These are phyloP conservation scores for Channa maculata DNA, from an alignment of 2,113 vertebrate genomes.

Conservation along the genomic window DNA sequence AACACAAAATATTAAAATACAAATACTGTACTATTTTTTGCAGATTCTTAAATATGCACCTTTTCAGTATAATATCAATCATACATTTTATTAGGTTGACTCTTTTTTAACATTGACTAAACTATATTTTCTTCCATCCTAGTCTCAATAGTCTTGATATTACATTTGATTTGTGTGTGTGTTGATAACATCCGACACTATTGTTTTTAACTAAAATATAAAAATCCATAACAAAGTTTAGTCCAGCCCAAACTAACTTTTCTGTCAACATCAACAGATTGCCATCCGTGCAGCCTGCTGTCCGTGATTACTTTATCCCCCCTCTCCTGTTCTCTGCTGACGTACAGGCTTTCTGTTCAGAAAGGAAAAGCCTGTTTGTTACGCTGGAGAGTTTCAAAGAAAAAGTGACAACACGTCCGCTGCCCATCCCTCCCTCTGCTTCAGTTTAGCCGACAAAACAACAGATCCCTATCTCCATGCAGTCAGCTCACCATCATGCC, in stretches of 20 bases:
- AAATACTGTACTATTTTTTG: no score
- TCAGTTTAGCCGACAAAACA: conserved; percentile 72
- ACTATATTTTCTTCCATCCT: no score
- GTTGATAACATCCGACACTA: background rate
- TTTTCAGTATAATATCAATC: no score
- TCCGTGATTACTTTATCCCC: conserved; percentile 65
- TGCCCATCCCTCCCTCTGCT: conserved; percentile 58
- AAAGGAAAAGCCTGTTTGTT: conserved; percentile 84
- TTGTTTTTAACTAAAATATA: conserved; percentile 8
- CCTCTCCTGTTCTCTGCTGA: conserved; percentile 81
- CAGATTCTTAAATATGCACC: no score
- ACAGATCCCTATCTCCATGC: conserved; percentile 76
- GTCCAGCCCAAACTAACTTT: conserved; percentile 29
- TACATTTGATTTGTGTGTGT: no score
- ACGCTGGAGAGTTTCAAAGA: conserved; percentile 83
- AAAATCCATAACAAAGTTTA: conserved; percentile 19
- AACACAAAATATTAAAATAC: no score
- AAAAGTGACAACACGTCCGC: conserved; percentile 67
- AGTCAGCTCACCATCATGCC: conserved; percentile 41
- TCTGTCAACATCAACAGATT: conserved; percentile 71
- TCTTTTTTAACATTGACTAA: no score
- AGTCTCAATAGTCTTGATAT: no score
- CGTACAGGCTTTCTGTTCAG: conserved; percentile 82
- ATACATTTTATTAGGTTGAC: no score
- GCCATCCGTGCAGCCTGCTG: conserved; percentile 36